Conservation (phyloP, 2,113 vertebrate species). For the Poeciliopsis turrubarensis region DNA sequence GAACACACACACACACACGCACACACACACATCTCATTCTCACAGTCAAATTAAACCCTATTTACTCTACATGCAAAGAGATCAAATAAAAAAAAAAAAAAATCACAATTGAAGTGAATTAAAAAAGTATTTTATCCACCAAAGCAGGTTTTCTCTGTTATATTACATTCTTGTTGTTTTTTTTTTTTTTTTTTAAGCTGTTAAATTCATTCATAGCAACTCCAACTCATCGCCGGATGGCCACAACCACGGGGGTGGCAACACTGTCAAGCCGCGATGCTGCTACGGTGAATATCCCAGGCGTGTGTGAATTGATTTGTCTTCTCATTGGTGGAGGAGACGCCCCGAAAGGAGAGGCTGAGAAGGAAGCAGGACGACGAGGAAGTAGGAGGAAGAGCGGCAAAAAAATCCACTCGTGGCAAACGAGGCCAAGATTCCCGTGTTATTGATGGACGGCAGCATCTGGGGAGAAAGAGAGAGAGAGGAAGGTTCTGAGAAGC, state of each 20-base stretch:
- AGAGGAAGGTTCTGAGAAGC: conserved; percentile 14
- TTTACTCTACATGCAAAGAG: conserved; percentile 77
- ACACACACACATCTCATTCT: conserved; percentile 34
- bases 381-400: conserved; percentile 60
- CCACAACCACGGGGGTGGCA: conserved; percentile 26
- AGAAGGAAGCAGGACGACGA: conserved; percentile 24
- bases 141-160: conserved; percentile 75
- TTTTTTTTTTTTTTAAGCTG: conserved; percentile 26
- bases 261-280: conserved; percentile 49
- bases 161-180: conserved; percentile 84
- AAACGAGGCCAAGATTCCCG: conserved; percentile 35
- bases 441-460: conserved; percentile 64
- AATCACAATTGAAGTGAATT: conserved; percentile 51
- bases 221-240: conserved; percentile 62
- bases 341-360: conserved; percentile 44
- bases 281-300: conserved; percentile 24
- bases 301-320: conserved; percentile 41
- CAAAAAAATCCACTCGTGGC: conserved; percentile 52
- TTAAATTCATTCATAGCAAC: conserved; percentile 6
- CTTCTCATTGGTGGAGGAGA: conserved; percentile 67
- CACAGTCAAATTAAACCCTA: conserved; percentile 62
- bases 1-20: conserved; percentile 30
- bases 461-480: conserved; percentile 52
- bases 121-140: conserved; percentile 75
- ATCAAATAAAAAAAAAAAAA: conserved; percentile 49